A percentile compares a stretch with the other conserved stretches of the same genome.
These are phyloP conservation scores for Strigamia crassipes DNA, from an alignment of 2,888 invertebrate genomes.

Conservation along the genomic window DNA sequence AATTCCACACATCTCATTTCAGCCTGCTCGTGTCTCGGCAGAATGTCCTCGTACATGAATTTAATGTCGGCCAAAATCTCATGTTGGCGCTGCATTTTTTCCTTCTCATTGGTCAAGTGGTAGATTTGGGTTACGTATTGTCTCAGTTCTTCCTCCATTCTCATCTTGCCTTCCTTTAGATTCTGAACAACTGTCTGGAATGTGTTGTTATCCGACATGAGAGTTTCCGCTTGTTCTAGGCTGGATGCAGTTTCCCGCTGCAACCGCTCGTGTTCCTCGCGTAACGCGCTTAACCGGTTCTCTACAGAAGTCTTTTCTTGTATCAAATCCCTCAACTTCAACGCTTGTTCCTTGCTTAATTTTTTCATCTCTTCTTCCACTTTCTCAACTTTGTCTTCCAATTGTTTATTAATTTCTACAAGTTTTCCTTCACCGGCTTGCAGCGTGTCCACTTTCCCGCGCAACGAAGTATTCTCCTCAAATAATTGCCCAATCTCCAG, in stretches of 20 bases:
- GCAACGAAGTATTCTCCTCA: slow-evolving; percentile 66
- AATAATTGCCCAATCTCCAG: slow-evolving; percentile 56
- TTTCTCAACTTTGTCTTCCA: slow-evolving; percentile 63
- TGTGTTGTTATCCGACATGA: slow-evolving; percentile 51
- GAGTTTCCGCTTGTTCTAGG: slow-evolving; percentile 50
- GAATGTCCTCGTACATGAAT: not conserved
- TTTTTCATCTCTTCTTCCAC: not conserved
- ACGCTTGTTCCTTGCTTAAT: not conserved
- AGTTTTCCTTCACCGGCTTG: slow-evolving; percentile 76
- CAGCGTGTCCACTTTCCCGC: slow-evolving; percentile 74
- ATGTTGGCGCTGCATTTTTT: slow-evolving; percentile 62
- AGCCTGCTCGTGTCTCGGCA: not conserved
- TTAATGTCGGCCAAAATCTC: slow-evolving; percentile 56
- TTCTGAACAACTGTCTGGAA: slow-evolving; percentile 51
- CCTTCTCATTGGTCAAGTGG: slow-evolving; percentile 60
- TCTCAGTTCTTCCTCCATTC: slow-evolving; percentile 49
- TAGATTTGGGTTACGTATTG: slow-evolving; percentile 17
- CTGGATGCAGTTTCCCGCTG: not conserved
- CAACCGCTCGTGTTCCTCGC: not conserved
- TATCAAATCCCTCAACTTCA: not conserved
- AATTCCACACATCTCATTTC: not conserved
- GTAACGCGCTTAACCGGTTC: not conserved
- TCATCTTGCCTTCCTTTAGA: slow-evolving; percentile 47
- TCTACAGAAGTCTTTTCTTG: not conserved
- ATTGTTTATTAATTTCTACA: slow-evolving; percentile 78